Evolutionary conservation across 2,888 invertebrate genomes (phyloP), one percentile per base, ranked within the genome.

Genomic region (Acanthosepion pharaonis): DNA sequence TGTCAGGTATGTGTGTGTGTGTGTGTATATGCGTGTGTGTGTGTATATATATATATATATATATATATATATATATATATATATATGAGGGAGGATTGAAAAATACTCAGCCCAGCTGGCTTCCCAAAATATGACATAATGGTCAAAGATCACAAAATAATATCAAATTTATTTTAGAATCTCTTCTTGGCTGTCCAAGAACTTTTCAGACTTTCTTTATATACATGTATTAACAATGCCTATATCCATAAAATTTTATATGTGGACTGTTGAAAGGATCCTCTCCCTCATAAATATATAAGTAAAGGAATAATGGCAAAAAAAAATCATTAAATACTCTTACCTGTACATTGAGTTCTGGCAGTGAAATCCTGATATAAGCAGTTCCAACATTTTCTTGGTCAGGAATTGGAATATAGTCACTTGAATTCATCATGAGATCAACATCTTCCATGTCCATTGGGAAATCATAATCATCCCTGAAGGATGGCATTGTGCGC

Each of bases 341-440:
- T 96, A 97, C 97, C 96, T 97, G 97, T 93, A 97, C 95, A 96
- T 97, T 97, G 20, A 97, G 96, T 94, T 97, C 97, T 55, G 97
- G 97, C 5, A 97, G 96, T 9, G 97, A 96, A 91, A 97, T 96
- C 51, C 97, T 96, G 42, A 97, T 97, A 95, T 96, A 97, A 53
- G 97, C 96, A n/a, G 96, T 97, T 28, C 96, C 96, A 18, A 48
- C 23, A 94, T 94, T 94, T 25, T 94, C 94, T 94, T 55, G 94
- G 48, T 64, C 55, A 94, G 94, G 64, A 15, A 94, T 42, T 25
- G 59, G 59, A 42, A 64, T 55, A 55, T 59, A 94, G 93, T 93
- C 93, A 93, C 33, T 48, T 53, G 48, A 53, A 49, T 93, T 93
- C 93, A 93, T 93, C 93, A 93, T 93, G n/a, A 93, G 53, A n/a